Conservation (phyloP, 2,888 invertebrate genomes). For the Aethes cnicana region DNA sequence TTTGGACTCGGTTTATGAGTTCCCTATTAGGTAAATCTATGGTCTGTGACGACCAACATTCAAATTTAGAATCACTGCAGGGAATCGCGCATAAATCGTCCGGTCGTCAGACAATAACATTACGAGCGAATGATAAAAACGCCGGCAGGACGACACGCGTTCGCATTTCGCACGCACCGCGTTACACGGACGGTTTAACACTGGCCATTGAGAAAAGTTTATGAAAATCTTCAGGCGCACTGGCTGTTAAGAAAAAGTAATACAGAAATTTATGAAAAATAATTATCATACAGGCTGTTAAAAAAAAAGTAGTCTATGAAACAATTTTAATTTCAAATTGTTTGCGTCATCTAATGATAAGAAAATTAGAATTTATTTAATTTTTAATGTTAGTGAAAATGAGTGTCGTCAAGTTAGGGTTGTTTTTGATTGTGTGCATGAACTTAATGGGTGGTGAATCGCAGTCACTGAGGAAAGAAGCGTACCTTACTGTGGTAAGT, state of each 20-base stretch:
- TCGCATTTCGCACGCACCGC: conserved; percentile 35
- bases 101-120: conserved; percentile 23
- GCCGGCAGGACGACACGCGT: conserved; percentile 35
- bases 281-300: no score
- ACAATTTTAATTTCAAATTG: no score
- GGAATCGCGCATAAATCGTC: no score
- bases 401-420: conserved; percentile 22
- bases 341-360: not conserved
- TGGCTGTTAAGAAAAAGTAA: no score
- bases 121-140: conserved; percentile 38
- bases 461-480: conserved; percentile 44
- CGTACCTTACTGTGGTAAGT: conserved; percentile 52
- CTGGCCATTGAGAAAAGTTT: conserved; percentile 1
- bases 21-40: no score
- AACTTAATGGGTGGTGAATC: conserved; percentile 38
- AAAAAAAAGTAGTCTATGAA: no score
- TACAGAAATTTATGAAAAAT: no score
- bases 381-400: conserved; percentile 30
- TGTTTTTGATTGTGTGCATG: conserved; percentile 39
- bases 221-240: no score
- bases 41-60: no score
- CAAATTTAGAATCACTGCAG: not conserved
- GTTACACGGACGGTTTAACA: conserved; percentile 14
- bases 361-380: not conserved
- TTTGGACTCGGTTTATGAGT: no score